phyloP scores from a whole-genome alignment of 2,888 invertebrate species.

The Stegana nigrithorax region DNA sequence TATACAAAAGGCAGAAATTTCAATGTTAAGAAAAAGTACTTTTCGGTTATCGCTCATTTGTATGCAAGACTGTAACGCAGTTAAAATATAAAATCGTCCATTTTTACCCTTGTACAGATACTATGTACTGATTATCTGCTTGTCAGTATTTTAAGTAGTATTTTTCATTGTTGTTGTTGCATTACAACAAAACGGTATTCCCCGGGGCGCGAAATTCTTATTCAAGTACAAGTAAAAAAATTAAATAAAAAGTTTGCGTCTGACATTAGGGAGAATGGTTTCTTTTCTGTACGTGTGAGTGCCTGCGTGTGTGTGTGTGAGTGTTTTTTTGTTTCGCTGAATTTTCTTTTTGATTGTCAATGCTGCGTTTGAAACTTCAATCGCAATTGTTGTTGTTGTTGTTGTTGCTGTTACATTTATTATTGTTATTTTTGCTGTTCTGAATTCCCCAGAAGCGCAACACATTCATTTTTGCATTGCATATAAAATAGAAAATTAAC shows the following conservation, averaged over 20 bases:
- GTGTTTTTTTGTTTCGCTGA: not conserved
- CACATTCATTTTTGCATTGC: conserved; percentile 29
- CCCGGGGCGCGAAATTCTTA: conserved; percentile 45
- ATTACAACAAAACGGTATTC: conserved; percentile 20
- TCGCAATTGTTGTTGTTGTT: conserved; percentile 26
- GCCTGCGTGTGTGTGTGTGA: not conserved
- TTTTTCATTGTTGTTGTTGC: not conserved
- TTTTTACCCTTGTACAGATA: not conserved
- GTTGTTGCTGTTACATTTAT: conserved; percentile 34
- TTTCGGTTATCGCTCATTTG: conserved; percentile 46
- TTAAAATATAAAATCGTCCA: conserved; percentile 18
- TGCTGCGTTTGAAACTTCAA: conserved; percentile 6
- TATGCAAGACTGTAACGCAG: conserved; percentile 48
- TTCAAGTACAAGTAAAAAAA: conserved; percentile 36
- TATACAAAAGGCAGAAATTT: too few relatives aligned
- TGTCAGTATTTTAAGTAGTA: not conserved
- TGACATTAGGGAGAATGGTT: conserved; percentile 37
- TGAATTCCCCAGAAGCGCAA: conserved; percentile 37
- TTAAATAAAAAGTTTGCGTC: conserved; percentile 32
- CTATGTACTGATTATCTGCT: not conserved
- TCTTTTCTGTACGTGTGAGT: not conserved
- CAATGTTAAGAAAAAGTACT: not conserved
- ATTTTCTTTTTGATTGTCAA: not conserved
- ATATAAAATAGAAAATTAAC: conserved; percentile 43
- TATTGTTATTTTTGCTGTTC: conserved; percentile 33